phyloP scores from a whole-genome alignment of 1,140 invertebrate genomes.

The Platyura marginata region DNA sequence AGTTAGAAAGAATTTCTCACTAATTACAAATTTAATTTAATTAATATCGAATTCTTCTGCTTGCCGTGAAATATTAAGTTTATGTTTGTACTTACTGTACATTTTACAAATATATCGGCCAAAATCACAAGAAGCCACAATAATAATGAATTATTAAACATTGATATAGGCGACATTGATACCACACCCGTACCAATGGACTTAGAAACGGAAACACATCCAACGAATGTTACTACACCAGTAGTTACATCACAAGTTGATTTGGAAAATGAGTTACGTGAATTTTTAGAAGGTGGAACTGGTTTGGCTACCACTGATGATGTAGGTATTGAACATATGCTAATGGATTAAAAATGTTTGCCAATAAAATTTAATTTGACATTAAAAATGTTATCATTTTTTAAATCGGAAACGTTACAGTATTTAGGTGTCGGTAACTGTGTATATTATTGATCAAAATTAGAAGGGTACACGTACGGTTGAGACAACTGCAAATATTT shows the following conservation, averaged over 20 bases:
- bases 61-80: too few species aligned
- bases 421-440: too few species aligned
- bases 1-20: background rate
- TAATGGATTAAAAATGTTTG: slow-evolving; percentile 1
- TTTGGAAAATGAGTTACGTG: slow-evolving; percentile 46
- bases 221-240: slow-evolving; percentile 11
- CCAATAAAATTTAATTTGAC: background rate
- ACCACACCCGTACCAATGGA: slow-evolving; percentile 12
- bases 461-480: too few species aligned
- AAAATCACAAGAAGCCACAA: background rate
- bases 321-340: slow-evolving; percentile 22
- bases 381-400: background rate
- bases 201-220: slow-evolving; percentile 17
- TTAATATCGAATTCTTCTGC: too few species aligned
- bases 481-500: too few species aligned
- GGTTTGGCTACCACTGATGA: slow-evolving; percentile 16
- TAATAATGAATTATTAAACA: background rate
- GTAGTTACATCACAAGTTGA: slow-evolving; percentile 30
- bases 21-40: background rate
- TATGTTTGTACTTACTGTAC: too few species aligned
- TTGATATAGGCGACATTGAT: slow-evolving; percentile 1
- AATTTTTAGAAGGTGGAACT: slow-evolving; percentile 43
- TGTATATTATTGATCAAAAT: too few species aligned
- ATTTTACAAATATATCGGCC: too few species aligned
- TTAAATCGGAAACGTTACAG: background rate